These are phyloP conservation scores for Aurelia coerulea DNA, from an alignment of 30 jellyfish, hydroid and myxozoan genomes.

Conservation along the genomic window DNA sequence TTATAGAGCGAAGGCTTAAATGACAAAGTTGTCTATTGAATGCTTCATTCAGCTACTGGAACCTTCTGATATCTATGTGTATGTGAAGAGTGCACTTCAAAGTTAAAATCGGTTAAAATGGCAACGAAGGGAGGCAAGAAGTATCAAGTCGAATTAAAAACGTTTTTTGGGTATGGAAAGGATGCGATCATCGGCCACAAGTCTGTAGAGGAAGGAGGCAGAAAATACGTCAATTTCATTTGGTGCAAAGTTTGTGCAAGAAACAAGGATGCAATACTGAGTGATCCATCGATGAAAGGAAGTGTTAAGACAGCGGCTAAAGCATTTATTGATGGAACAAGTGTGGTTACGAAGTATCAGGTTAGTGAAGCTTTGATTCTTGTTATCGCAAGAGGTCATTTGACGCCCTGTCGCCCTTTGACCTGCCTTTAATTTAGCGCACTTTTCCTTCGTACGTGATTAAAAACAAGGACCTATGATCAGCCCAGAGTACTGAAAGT, in stretches of 20 bases:
- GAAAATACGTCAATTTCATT: slow-evolving; percentile 10
- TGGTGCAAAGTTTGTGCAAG: slow-evolving; percentile 35
- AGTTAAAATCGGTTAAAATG: neutral
- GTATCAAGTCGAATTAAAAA: neutral
- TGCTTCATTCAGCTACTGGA: too few species aligned
- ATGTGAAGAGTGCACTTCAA: too few species aligned
- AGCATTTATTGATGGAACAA: slow-evolving; percentile 28
- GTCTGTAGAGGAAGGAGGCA: neutral
- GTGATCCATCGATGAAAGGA: slow-evolving; percentile 2
- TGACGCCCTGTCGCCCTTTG: neutral
- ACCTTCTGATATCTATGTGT: too few species aligned
- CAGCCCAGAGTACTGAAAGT: too few species aligned
- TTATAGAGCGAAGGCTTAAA: too few species aligned
- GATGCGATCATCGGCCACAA: slow-evolving; percentile 17
- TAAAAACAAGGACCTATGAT: too few species aligned
- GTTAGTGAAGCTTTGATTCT: neutral
- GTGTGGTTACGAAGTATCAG: slow-evolving; percentile 19
- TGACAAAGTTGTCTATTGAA: too few species aligned
- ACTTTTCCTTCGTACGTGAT: too few species aligned
- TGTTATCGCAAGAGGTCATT: neutral
- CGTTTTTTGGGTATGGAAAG: neutral
- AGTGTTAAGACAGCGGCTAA: neutral
- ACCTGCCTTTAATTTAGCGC: neutral
- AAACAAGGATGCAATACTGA: neutral
- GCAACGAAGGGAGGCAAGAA: neutral